Percentiles rank a stretch among this genome's conserved stretches.
phyloP scores from a whole-genome alignment of 2,888 invertebrate species.

The Lapara coniferarum region DNA sequence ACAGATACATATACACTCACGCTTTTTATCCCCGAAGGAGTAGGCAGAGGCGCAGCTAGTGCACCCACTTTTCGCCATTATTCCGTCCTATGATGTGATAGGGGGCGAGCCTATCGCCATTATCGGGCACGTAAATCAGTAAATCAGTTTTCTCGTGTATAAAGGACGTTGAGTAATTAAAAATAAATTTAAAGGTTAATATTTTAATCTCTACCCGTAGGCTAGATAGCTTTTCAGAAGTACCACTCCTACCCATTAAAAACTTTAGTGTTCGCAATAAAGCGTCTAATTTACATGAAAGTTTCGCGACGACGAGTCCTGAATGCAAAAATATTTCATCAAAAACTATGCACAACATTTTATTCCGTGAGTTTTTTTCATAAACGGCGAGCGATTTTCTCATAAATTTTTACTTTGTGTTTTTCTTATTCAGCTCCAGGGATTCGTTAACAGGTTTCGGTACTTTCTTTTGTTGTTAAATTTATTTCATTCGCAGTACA shows the following conservation, averaged over 20 bases:
- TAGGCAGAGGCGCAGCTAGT: too few species aligned
- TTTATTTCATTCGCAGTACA: background rate
- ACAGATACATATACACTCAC: too few species aligned
- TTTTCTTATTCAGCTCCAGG: conserved; percentile 1
- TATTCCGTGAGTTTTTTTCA: conserved; percentile 12
- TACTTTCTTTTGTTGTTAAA: background rate
- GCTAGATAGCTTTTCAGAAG: conserved; percentile 4
- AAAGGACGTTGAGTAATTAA: background rate
- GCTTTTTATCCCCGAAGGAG: too few species aligned
- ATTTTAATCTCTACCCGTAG: conserved; percentile 11
- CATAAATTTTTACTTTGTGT: conserved; percentile 4
- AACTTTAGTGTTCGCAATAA: conserved; percentile 11
- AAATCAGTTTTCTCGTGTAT: too few species aligned
- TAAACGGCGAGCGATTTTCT: conserved; percentile 9
- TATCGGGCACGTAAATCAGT: too few species aligned
- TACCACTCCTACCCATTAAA: conserved; percentile 9
- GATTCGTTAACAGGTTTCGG: conserved; percentile 14
- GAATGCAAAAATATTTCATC: conserved; percentile 19
- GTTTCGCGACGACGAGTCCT: conserved; percentile 15
- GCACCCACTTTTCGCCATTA: too few species aligned
- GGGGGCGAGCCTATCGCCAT: too few species aligned
- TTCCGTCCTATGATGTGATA: too few species aligned
- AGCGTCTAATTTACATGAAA: conserved; percentile 24
- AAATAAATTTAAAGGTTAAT: background rate
- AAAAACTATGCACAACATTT: conserved; percentile 18